A percentile compares a stretch with the other conserved stretches of the same genome.
phyloP scores from a whole-genome alignment of 2,888 invertebrate species.

The Callosobruchus maculatus region DNA sequence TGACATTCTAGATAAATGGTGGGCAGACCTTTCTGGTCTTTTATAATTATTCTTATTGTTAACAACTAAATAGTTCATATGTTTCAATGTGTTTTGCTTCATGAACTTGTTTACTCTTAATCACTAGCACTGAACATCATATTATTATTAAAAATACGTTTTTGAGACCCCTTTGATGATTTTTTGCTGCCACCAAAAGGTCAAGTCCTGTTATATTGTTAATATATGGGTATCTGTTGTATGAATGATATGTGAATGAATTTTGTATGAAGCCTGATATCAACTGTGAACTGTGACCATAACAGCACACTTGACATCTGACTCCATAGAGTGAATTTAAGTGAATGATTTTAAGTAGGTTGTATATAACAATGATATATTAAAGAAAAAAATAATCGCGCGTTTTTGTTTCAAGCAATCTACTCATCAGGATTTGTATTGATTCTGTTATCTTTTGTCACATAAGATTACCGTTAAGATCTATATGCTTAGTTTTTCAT shows the following conservation, averaged over 20 bases:
- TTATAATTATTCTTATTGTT: no score
- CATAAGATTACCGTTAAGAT: neutral
- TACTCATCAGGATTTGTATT: neutral
- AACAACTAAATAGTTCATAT: no score
- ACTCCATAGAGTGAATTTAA: neutral
- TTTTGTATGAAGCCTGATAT: neutral
- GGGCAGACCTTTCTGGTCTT: no score
- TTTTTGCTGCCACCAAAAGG: no score
- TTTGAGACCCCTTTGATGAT: no score
- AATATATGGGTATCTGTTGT: neutral
- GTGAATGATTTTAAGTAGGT: neutral
- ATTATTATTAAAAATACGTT: no score
- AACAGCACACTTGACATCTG: neutral
- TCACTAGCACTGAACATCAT: no score
- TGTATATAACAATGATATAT: neutral
- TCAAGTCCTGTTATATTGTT: neutral
- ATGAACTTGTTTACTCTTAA: no score
- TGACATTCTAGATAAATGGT: no score
- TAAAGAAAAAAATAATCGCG: neutral
- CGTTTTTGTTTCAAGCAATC: neutral
- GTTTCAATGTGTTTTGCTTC: no score
- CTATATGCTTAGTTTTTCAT: neutral
- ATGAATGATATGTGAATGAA: neutral
- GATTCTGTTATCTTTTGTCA: neutral
- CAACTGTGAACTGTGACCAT: neutral